phyloP scores from a whole-genome alignment of 1,140 invertebrate species.

The Drosophila kohkoa region DNA sequence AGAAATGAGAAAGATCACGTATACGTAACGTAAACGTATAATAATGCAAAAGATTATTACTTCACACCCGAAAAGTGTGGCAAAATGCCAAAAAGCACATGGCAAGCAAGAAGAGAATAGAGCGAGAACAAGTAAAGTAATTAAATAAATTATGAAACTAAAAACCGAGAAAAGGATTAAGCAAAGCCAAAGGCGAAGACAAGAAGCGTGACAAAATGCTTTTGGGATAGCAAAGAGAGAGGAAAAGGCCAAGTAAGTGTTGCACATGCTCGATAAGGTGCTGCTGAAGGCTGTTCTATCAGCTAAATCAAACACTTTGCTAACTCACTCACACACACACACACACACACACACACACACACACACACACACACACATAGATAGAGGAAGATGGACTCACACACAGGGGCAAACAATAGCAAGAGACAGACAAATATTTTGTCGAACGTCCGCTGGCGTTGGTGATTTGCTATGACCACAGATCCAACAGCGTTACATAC shows the following conservation, averaged over 20 bases:
- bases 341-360: not conserved
- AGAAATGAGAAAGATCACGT: too few relatives aligned
- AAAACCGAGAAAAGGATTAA: not conserved
- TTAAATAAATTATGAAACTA: constrained; percentile 12
- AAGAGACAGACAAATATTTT: constrained; percentile 38
- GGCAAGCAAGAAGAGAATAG: too few relatives aligned
- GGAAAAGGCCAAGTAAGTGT: not conserved
- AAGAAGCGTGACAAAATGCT: not conserved
- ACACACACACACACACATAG: not conserved
- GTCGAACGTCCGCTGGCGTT: constrained; percentile 19
- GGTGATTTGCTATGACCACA: constrained; percentile 37
- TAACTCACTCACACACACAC: not conserved
- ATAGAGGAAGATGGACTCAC: not conserved
- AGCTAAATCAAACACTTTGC: constrained; percentile 6
- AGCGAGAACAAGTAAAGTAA: not conserved
- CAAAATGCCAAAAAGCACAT: too few relatives aligned
- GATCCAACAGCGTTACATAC: not conserved
- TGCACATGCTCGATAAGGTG: constrained; percentile 7
- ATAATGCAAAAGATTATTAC: too few relatives aligned
- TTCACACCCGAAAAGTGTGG: too few relatives aligned
- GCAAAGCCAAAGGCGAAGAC: not conserved
- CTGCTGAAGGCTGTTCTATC: not conserved
- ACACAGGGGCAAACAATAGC: constrained; percentile 2
- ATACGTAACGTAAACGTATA: too few relatives aligned
- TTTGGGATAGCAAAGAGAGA: not conserved